Base-by-base conservation (phyloP, 2,888 invertebrate species). In the Terebella lapidaria region DNA sequence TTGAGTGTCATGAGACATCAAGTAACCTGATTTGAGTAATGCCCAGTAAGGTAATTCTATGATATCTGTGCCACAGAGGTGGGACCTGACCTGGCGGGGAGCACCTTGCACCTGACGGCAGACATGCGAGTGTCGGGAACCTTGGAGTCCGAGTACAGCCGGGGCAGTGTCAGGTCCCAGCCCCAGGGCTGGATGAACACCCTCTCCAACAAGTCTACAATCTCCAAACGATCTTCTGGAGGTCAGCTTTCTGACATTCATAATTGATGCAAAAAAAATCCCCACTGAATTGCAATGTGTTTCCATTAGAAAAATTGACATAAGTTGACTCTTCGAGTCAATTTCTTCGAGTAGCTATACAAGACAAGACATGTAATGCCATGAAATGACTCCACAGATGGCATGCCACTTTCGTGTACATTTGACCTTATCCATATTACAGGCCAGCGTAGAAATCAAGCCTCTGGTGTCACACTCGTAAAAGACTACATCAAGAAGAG, bases 401-500 rank as follows among this genome's bases (percentile, higher is more conserved):
- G n/a, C n/a, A n/a, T n/a, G n/a, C n/a, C n/a, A n/a, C n/a, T n/a
- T n/a, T n/a, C n/a, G n/a, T n/a, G n/a, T n/a, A n/a, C n/a, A n/a
- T n/a, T n/a, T n/a, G n/a, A n/a, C n/a, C n/a, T 35, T 35, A 35
- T 35, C 42, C 42, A 15, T 10, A 15, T 35, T 15, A 24, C n/a
- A 10, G 49, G 10, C 15, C 10, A 49, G 5, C 49, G 49, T 24
- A 10, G 49, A 10, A 22, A 22, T 24, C 15, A n/a, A 10, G 5
- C 10, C 24, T 57, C 45, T 18, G 28, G 59, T 1, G 59, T 46
- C 5, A 87, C 88, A 0, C 92, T 92, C 78, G 91, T 94, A 60
- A 94, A 94, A 75, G 94, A 95, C 74, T 97, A 95, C 79, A 89
- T 94, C 67, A 89, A 90, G 79, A 95, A 95, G 77, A 84, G 97